Base-by-base conservation (phyloP, 1,140 invertebrate species). In the Trinorchestia longiramus region DNA sequence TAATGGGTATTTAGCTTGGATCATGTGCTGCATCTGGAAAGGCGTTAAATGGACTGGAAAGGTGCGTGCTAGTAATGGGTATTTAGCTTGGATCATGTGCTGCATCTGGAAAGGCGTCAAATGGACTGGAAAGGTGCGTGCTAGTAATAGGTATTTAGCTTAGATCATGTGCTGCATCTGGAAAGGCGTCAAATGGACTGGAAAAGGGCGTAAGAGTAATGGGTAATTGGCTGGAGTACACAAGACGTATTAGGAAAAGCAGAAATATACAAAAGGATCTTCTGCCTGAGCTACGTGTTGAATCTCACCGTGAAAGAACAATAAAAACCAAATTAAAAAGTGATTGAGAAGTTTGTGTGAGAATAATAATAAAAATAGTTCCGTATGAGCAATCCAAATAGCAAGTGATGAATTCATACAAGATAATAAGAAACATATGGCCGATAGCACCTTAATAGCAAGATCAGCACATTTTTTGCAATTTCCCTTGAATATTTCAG, bases 81-180 rank as follows among this genome's bases (percentile, higher is more conserved):
- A 42, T 8, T 98, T 98, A 96, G 98, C 98, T 96, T 99, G 99
- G 99, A 98, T 99, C 95, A 97, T 99, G 96, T 99, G 99, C 95
- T 99, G 98, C 95, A 98, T 99, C 95, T 99, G 99, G 98, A 99
- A 99, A 97, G 99, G 98, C 95, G 99, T 99, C 96, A 98, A 96
- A 94, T 96, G 96, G 92, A 97, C 97, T 95, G 97, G 97, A 95
- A 97, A 97, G 96, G 96, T 97, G 94, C 92, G 96, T 53, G 1
- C 40, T 36, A 42, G 28, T 15, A 42, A 36, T 40, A 41, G 77
- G 42, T 4, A 42, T 8, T 98, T 98, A 96, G 98, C 98, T 96
- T 99, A 99, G 99, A 98, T 99, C 95, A 97, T 99, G 96, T 99
- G 99, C 95, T 99, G 98, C 95, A 98, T 99, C 95, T 99, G 99